Percentiles rank a stretch among this genome's conserved stretches.
These are phyloP conservation scores for Allenopithecus nigroviridis DNA, from an alignment of 2,797 vertebrate species.

Conservation along the genomic window DNA sequence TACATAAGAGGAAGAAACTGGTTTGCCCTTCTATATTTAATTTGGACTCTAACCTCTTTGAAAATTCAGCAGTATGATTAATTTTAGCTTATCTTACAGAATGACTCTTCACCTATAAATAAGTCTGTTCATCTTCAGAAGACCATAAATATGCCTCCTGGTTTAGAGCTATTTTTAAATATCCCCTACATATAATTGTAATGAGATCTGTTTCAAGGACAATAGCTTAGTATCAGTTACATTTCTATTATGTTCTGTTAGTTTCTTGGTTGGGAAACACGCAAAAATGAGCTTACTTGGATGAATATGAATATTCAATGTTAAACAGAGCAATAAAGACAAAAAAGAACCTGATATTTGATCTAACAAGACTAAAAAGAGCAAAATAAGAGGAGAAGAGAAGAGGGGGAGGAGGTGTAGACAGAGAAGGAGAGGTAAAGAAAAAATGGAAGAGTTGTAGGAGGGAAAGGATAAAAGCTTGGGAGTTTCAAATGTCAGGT, in stretches of 20 bases:
- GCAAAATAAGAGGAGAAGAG: background rate
- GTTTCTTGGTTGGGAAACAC: constrained; percentile 47
- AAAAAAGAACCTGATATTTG: background rate
- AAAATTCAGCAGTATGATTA: constrained; percentile 72
- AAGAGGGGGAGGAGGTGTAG: background rate
- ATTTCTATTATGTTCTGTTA: constrained; percentile 39
- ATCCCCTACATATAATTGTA: constrained; percentile 63
- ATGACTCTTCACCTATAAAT: constrained; percentile 77
- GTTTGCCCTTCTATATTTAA: constrained; percentile 76
- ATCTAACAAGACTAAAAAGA: constrained; percentile 5
- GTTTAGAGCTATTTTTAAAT: constrained; percentile 66
- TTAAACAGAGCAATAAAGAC: background rate
- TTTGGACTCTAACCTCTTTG: constrained; percentile 75
- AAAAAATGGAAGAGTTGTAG: background rate
- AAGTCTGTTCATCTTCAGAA: constrained; percentile 72
- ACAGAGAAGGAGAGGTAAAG: background rate
- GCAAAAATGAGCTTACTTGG: constrained; percentile 34
- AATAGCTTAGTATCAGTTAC: constrained; percentile 58
- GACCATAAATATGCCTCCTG: constrained; percentile 68
- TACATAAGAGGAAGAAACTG: constrained; percentile 65
- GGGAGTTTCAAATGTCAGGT: background rate
- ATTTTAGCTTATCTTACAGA: constrained; percentile 78
- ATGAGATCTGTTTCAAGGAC: constrained; percentile 63
- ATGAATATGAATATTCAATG: background rate
- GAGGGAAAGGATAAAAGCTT: background rate